These are phyloP conservation scores for Etheostoma cragini DNA, from an alignment of 2,113 vertebrate genomes.

Conservation along the genomic window DNA sequence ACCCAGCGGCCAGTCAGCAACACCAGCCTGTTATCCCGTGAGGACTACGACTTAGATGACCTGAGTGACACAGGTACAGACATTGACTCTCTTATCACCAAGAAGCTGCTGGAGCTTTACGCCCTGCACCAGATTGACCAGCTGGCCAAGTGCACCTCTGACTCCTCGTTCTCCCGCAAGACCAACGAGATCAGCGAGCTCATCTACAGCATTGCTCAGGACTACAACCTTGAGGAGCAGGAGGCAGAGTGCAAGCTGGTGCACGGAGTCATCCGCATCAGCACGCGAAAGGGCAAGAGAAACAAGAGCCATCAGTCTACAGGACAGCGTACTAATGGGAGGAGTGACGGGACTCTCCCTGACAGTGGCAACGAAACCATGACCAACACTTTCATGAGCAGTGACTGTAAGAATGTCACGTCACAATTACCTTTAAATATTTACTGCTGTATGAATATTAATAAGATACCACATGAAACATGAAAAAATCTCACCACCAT, in stretches of 20 bases:
- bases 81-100: conserved; percentile 95
- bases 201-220: conserved; percentile 97
- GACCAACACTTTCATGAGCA: conserved; percentile 90
- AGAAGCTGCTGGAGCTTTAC: conserved; percentile 97
- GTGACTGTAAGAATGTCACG: conserved; percentile 84
- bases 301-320: conserved; percentile 70
- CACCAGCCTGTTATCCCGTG: conserved; percentile 89
- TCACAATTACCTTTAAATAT: neutral
- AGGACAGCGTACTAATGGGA: conserved; percentile 76
- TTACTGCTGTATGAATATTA: neutral
- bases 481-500: neutral
- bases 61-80: conserved; percentile 91
- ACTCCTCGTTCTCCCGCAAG: conserved; percentile 96
- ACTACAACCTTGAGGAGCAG: conserved; percentile 97
- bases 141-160: conserved; percentile 97
- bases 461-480: neutral
- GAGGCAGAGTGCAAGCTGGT: conserved; percentile 97
- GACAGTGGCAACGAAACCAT: conserved; percentile 96
- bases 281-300: conserved; percentile 89
- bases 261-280: conserved; percentile 96
- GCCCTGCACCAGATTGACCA: conserved; percentile 98
- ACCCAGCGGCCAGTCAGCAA: conserved; percentile 90
- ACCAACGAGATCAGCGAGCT: conserved; percentile 99
- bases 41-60: conserved; percentile 89
- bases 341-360: conserved; percentile 84